Percentiles rank a stretch among this genome's conserved stretches.
Conservation (phyloP, 2,888 invertebrate species). For the Mallateleia sp. region DNA sequence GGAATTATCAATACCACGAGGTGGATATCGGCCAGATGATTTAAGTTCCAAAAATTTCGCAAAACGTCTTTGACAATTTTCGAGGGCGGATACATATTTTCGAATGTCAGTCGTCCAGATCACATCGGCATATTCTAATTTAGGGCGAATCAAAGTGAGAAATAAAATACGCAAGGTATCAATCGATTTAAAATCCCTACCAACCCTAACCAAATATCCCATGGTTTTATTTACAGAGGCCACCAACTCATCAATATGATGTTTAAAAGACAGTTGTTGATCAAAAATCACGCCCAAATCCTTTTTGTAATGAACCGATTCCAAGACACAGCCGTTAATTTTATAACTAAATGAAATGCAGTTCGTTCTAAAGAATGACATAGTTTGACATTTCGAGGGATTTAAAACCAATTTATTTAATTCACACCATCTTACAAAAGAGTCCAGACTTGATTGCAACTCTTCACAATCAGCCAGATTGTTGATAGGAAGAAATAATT, state of each 20-base stretch:
- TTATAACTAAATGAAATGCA: not conserved
- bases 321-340: not conserved
- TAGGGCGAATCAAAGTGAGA: not conserved
- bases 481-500: constrained; percentile 6
- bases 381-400: not conserved
- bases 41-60: not conserved
- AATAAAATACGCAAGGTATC: too few species aligned
- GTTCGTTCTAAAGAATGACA: not conserved
- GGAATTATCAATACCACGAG: not conserved
- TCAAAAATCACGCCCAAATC: not conserved
- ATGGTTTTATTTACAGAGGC: not conserved
- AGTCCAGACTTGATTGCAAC: not conserved
- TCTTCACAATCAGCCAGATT: not conserved
- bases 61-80: not conserved
- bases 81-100: not conserved
- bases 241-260: not conserved
- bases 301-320: not conserved
- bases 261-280: not conserved
- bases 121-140: not conserved
- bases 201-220: not conserved
- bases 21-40: not conserved
- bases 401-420: not conserved
- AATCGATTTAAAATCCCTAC: too few species aligned
- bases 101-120: not conserved
- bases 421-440: not conserved